phyloP scores from a whole-genome alignment of 92 coral and sea anemone species.

The Pocillopora grandis region DNA sequence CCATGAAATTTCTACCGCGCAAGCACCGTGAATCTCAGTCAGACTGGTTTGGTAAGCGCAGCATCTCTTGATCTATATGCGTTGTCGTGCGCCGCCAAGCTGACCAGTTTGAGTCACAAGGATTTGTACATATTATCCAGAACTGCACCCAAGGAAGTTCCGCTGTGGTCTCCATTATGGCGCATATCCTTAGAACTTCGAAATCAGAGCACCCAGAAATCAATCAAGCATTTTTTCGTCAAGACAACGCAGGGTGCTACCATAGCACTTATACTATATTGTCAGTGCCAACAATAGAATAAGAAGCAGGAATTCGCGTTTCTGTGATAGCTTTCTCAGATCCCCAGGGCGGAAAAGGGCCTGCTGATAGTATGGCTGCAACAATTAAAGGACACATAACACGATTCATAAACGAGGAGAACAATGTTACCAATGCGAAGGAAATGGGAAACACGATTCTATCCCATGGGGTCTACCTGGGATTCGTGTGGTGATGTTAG shows the following conservation, averaged over 20 bases:
- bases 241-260: constrained; percentile 37
- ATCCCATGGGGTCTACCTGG: no score
- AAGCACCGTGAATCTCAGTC: constrained; percentile 57
- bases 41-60: constrained; percentile 7
- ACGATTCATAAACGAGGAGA: no score
- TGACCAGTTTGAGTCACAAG: constrained; percentile 29
- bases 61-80: constrained; percentile 15
- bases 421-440: no score
- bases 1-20: constrained; percentile 45
- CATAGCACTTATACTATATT: constrained; percentile 13
- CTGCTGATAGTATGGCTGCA: no score
- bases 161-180: constrained; percentile 25
- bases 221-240: constrained; percentile 22
- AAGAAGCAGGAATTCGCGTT: no score
- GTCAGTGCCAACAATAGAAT: background rate
- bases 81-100: constrained; percentile 19
- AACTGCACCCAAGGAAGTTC: constrained; percentile 38
- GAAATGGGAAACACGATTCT: no score
- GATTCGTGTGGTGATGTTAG: no score
- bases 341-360: no score
- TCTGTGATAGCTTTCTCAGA: no score
- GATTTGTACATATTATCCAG: constrained; percentile 35
- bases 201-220: constrained; percentile 19
- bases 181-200: constrained; percentile 14
- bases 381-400: no score